A percentile compares a stretch with the other conserved stretches of the same genome.
Conservation (phyloP, 2,888 invertebrate species). For the Psylliodes chrysocephalus region DNA sequence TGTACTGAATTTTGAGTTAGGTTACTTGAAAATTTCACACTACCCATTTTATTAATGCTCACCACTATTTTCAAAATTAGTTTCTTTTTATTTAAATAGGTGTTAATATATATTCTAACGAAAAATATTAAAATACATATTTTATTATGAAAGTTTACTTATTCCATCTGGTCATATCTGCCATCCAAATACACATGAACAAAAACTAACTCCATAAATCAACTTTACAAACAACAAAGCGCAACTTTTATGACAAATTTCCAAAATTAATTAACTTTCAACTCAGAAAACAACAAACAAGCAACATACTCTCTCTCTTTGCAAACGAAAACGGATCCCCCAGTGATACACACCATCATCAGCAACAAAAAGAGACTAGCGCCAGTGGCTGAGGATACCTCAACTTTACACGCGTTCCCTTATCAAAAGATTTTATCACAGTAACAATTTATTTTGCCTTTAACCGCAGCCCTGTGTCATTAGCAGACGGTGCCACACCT, state of each 20-base stretch:
- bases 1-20: too few relatives aligned
- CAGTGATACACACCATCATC: not conserved
- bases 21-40: too few relatives aligned
- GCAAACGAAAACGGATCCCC: not conserved
- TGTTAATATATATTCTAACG: too few relatives aligned
- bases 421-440: conserved; percentile 9
- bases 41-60: too few relatives aligned
- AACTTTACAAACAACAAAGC: too few relatives aligned
- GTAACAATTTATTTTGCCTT: conserved; percentile 8
- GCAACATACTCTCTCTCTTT: not conserved
- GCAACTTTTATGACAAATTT: not conserved
- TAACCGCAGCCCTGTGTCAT: conserved; percentile 7
- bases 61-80: too few relatives aligned
- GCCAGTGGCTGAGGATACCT: not conserved
- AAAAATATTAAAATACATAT: too few relatives aligned
- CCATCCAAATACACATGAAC: too few relatives aligned
- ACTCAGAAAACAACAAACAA: not conserved
- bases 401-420: conserved; percentile 5
- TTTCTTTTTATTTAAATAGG: too few relatives aligned
- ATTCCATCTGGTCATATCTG: too few relatives aligned
- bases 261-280: not conserved
- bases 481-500: conserved; percentile 11
- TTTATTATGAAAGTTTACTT: too few relatives aligned
- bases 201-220: too few relatives aligned
- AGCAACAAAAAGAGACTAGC: conserved; percentile 1